phyloP scores from a whole-genome alignment of 2,888 invertebrate genomes.

The Acheta domesticus region DNA sequence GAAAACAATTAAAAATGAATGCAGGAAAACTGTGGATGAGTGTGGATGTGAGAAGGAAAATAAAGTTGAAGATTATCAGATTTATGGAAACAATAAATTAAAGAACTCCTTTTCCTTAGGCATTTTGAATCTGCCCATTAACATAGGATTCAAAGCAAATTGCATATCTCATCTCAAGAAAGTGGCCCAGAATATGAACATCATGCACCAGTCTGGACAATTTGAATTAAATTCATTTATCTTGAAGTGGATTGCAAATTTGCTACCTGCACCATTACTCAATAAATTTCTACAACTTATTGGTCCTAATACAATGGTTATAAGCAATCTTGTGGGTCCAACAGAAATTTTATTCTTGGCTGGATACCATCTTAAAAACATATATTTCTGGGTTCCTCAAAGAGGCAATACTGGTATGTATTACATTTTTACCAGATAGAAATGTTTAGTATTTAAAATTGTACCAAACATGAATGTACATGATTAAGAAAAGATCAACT shows the following conservation, averaged over 20 bases:
- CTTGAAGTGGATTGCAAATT: background rate
- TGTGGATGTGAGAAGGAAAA: background rate
- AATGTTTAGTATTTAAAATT: too few species aligned
- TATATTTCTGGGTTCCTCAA: background rate
- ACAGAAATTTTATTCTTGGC: background rate
- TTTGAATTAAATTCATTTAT: background rate
- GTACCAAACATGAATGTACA: too few species aligned
- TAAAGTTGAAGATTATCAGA: background rate
- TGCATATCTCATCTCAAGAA: background rate
- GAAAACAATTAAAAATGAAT: background rate
- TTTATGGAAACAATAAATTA: background rate
- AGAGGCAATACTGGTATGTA: background rate
- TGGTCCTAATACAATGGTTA: background rate
- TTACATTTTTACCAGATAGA: too few species aligned
- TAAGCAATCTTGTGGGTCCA: background rate
- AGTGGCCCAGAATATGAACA: background rate
- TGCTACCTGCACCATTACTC: background rate
- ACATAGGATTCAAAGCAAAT: background rate
- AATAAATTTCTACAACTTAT: background rate
- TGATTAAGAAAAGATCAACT: too few species aligned
- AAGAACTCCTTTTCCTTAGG: background rate
- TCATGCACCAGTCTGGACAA: background rate
- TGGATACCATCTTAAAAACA: background rate
- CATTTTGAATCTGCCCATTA: background rate
- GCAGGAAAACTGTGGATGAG: background rate